Conservation (phyloP, 2,888 invertebrate species). For the Ornithoptera priamus region DNA sequence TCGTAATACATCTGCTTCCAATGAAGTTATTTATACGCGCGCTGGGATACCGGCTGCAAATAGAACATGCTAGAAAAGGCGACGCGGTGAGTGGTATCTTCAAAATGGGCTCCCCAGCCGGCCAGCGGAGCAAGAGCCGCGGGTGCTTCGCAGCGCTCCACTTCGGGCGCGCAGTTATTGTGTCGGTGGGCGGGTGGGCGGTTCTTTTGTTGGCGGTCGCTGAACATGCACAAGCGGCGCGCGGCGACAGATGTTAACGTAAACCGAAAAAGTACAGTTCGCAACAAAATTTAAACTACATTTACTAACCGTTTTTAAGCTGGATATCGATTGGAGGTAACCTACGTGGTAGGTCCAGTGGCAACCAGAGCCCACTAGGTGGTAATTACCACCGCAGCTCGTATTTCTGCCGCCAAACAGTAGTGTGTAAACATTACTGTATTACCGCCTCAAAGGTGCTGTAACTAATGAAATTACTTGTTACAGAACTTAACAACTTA, state of each 20-base stretch:
- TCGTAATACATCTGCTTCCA: constrained; percentile 12
- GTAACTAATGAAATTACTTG: too few species aligned
- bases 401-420: too few species aligned
- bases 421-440: too few species aligned
- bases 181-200: constrained; percentile 35
- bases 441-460: too few species aligned
- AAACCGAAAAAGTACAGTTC: constrained; percentile 66
- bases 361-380: too few species aligned
- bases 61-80: constrained; percentile 63
- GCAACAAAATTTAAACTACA: constrained; percentile 36
- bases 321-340: constrained; percentile 8
- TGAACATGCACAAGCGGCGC: constrained; percentile 55
- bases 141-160: constrained; percentile 3
- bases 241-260: constrained; percentile 75
- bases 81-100: constrained; percentile 43
- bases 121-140: constrained; percentile 48
- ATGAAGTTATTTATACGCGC: constrained; percentile 58
- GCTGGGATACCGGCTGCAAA: constrained; percentile 63
- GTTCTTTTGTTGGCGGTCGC: constrained; percentile 49
- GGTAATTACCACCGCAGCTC: too few species aligned
- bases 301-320: too few species aligned
- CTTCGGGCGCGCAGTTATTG: constrained; percentile 29
- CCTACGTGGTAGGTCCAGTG: neutral
- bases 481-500: too few species aligned
- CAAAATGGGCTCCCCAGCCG: constrained; percentile 42